Base-by-base conservation (phyloP, 2,113 vertebrate species). In the Pangasianodon hypophthalmus region DNA sequence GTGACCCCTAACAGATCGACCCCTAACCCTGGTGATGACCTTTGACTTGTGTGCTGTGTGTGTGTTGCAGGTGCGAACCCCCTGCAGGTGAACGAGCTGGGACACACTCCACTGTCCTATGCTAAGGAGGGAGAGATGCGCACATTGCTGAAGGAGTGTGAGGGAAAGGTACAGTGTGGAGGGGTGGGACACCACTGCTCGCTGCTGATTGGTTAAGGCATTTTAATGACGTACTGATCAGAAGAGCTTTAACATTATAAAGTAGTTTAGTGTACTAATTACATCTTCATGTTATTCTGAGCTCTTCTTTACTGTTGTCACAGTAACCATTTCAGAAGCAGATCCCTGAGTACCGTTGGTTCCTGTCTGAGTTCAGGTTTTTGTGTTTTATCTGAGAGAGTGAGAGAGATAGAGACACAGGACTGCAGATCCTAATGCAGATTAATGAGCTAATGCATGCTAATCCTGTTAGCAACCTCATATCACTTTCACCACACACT, bases 41-140 rank as follows among this genome's bases (percentile, higher is more conserved):
- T 86, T 91, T 95, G 93, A 94, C 93, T 93, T 85, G 90, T 95
- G 93, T 93, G 93, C 93, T 93, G 88, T 94, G 69, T 92, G 73
- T 92, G 50, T 86, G 81, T 71, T 93, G 87, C 96, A 99, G 98
- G 98, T 96, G 98, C 98, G 92, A 97, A 94, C 94, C 98, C 98
- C 86, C 92, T 97, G 90, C 97, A 97, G 96, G 95, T 96, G 93
- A 99, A 99, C 1, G 96, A 96, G 44, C 96, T 98, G 96, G 98
- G 97, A 87, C 98, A 99, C 92, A 97, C 96, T 0, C 94, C 98
- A 0, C 93, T 96, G 93, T 97, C 97, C 91, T 99, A 99, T 0
- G 97, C 98, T 84, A 97, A 97, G 1, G 97, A 99, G 58, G 98
- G 98, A 50, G 97, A 98, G 75, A 94, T 98, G 86, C 93, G 95